phyloP scores from a whole-genome alignment of 1,140 invertebrate species.

The Saxidomus purpurata region DNA sequence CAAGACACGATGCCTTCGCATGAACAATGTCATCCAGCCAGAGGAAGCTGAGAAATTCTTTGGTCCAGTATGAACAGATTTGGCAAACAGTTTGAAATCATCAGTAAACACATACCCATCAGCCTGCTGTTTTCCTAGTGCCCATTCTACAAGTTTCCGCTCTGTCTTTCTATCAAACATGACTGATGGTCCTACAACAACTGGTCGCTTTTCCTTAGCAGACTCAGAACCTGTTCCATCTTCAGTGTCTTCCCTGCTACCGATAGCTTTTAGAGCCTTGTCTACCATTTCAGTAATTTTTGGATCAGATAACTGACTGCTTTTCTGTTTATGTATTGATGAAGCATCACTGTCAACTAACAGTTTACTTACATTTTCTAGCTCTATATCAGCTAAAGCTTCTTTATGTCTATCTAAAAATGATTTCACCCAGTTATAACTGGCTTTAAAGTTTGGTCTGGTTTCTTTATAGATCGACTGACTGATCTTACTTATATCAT shows the following conservation, averaged over 20 bases:
- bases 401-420: constrained; percentile 49
- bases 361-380: constrained; percentile 62
- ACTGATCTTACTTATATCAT: constrained; percentile 58
- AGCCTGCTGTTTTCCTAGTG: constrained; percentile 32
- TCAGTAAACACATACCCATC: constrained; percentile 65
- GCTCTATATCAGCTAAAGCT: constrained; percentile 39
- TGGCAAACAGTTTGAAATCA: constrained; percentile 64
- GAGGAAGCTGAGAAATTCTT: constrained; percentile 60
- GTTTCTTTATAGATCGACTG: constrained; percentile 63
- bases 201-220: constrained; percentile 1
- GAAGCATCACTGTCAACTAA: constrained; percentile 38
- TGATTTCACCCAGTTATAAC: constrained; percentile 53
- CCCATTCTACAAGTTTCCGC: constrained; percentile 53
- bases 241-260: background rate
- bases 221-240: background rate
- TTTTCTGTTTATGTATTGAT: background rate
- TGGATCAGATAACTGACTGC: constrained; percentile 16
- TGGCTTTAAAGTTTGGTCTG: constrained; percentile 58
- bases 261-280: constrained; percentile 53
- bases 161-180: constrained; percentile 62
- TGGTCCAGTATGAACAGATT: constrained; percentile 55
- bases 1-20: constrained; percentile 47
- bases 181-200: constrained; percentile 56
- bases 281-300: constrained; percentile 58
- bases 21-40: constrained; percentile 58